Evolutionary conservation across 2,113 vertebrate species (phyloP), one percentile per base, ranked within the genome.

Genomic region (Daubentonia madagascariensis): DNA sequence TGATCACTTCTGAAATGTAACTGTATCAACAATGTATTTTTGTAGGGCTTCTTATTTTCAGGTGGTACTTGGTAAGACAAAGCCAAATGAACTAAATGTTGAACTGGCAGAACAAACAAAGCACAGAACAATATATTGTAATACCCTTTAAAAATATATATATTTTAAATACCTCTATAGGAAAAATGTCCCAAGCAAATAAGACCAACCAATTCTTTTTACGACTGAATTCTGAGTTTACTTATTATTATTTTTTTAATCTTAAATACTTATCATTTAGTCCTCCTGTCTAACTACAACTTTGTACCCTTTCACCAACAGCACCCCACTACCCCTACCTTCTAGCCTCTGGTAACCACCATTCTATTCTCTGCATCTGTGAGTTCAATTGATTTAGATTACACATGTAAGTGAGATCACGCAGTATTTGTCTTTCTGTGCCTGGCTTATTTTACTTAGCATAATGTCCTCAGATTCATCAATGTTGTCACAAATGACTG

Each of bases 81-180:
- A 97, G 94, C 87, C 83, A 97, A 91, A 88, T 96, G 0, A 0
- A 79, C 97, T 96, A 43, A 98, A 97, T 94, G 94, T 98, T 96
- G 94, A 67, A 98, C 92, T 85, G 96, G 73, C 79, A 4, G n/a
- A 68, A 57, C 23, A 91, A 76, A n/a, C 32, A 85, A 92, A 83
- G n/a, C 17, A 43, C 8, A 72, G 25, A 72, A 83, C 18, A 35
- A 48, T 67, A 2, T 78, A n/a, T 87, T 76, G 68, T 59, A 83
- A 68, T 43, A 35, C 18, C 8, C n/a, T 11, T 81, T 50, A 59
- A 86, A 92, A 43, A 65, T 84, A 76, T n/a, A 65, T 84, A 76
- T n/a, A 23, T 57, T 68, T 84, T 76, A 68, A 32, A 52, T 76
- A n/a, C 45, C 30, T 78, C 4, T 70, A 22, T 88, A 70, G 28